Conservation (phyloP, 2,113 vertebrate species). For the Rhabdornis inornatus region DNA sequence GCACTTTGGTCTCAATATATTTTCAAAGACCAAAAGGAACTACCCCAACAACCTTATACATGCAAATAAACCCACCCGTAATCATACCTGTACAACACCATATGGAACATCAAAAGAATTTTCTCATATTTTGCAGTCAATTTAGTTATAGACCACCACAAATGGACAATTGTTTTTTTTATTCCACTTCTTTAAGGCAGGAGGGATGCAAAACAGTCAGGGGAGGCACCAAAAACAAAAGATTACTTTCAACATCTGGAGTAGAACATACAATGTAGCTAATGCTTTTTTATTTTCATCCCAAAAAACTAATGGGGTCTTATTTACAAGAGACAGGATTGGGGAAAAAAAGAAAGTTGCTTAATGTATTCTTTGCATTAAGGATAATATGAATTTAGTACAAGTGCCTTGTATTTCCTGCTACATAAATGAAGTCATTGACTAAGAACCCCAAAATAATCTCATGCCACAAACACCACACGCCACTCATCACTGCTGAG, state of each 20-base stretch:
- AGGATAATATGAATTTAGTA: background rate
- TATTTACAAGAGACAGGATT: background rate
- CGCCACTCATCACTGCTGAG: background rate
- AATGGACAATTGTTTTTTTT: background rate
- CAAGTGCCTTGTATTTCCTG: background rate
- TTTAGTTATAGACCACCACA: background rate
- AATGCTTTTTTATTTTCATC: background rate
- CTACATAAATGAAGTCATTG: background rate
- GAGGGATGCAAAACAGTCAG: background rate
- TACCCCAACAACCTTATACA: background rate
- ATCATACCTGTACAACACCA: background rate
- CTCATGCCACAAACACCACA: background rate
- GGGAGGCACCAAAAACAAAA: background rate
- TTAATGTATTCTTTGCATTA: background rate
- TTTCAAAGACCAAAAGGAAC: background rate
- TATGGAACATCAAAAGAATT: background rate
- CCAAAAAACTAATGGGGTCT: background rate
- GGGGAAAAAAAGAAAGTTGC: background rate
- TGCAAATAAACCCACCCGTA: background rate
- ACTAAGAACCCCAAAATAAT: constrained; percentile 11
- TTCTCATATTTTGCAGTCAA: background rate
- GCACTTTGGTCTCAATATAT: background rate
- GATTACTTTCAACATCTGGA: background rate
- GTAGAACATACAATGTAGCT: background rate
- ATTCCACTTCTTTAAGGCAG: background rate